phyloP scores from a whole-genome alignment of 2,888 invertebrate species.

The Nephrotoma appendiculata region DNA sequence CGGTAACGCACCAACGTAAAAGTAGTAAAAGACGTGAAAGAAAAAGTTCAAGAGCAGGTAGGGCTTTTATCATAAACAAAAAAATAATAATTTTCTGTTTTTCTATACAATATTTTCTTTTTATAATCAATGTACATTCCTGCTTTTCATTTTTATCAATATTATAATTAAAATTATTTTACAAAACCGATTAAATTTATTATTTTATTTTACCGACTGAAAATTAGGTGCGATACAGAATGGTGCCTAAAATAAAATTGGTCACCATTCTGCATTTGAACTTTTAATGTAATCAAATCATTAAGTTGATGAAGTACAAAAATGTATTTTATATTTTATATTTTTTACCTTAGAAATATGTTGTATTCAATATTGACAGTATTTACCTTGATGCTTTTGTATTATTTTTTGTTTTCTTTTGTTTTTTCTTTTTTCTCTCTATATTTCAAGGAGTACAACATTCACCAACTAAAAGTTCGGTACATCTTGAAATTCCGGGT shows the following conservation, averaged over 20 bases:
- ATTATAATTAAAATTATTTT: not conserved
- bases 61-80: not conserved
- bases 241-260: not conserved
- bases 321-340: not conserved
- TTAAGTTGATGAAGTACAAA: not conserved
- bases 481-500: constrained; percentile 43
- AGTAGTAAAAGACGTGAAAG: constrained; percentile 47
- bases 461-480: constrained; percentile 20
- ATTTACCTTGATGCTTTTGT: not conserved
- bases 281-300: not conserved
- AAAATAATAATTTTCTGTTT: not conserved
- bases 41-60: constrained; percentile 34
- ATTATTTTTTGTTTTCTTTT: not conserved
- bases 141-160: not conserved
- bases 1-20: constrained; percentile 41
- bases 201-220: not conserved
- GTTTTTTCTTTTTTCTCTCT: not conserved
- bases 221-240: not conserved
- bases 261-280: not conserved
- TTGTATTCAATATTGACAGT: not conserved
- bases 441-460: constrained; percentile 15
- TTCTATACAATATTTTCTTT: not conserved
- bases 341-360: not conserved
- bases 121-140: not conserved
- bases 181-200: not conserved